Base-by-base conservation (phyloP, 1,140 invertebrate genomes). In the Homalodisca vitripennis region DNA sequence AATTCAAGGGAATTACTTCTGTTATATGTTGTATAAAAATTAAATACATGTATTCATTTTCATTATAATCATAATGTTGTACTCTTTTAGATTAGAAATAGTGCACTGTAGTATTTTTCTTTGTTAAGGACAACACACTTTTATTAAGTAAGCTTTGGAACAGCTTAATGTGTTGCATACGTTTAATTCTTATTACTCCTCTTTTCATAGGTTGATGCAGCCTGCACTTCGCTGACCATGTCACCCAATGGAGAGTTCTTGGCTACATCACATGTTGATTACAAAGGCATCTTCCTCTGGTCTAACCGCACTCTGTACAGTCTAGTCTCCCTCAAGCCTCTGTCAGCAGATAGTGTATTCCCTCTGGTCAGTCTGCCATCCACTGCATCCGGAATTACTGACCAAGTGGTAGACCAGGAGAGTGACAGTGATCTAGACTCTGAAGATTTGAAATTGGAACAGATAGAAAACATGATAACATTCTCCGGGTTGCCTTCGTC, bases 221-320 rank as follows among this genome's bases (percentile, higher is more conserved):
- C 93, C 0, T 94, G 92, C 72, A 90, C 88, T 2, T 96, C 93
- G 0, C 75, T 99, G 22, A 84, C 87, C 29, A 91, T 99, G 84
- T 98, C 95, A 0, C 92, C 94, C 6, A 94, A 88, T 10, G 93
- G 93, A 10, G 92, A 98, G 77, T 95, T 89, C 77, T 79, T 99
- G 32, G 94, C 90, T 1, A 98, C 95, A 1, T 85, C 89, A 0
- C 96, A 99, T 77, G 86, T 92, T 1, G 90, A 92, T 70, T 87
- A 95, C 76, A 77, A 97, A 27, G 97, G 96, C 0, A 86, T 99
- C 34, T 97, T 93, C 77, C 80, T 99, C 12, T 99, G 97, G 97
- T 88, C 90, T 0, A 99, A 99, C 80, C 89, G 87, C 72, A 90
- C 91, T 0, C 78, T 98, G 0, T 98, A 92, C 75, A 82, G 87